Percentiles rank a stretch among this genome's conserved stretches.
These are phyloP conservation scores for Ischnura elegans DNA, from an alignment of 2,888 invertebrate genomes.

Conservation along the genomic window DNA sequence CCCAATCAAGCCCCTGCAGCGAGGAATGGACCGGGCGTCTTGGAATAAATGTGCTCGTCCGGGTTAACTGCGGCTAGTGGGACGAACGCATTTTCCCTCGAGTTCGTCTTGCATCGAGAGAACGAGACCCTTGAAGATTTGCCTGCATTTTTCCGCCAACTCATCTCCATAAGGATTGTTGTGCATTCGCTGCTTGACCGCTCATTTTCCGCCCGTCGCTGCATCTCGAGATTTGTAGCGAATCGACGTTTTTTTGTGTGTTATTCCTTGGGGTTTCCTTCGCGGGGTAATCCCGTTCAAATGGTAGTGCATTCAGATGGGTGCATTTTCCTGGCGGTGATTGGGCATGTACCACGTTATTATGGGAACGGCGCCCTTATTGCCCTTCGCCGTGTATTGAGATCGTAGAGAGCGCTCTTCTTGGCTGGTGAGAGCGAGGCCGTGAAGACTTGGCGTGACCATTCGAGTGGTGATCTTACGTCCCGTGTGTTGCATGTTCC, in stretches of 20 bases:
- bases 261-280: not conserved
- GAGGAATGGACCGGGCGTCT: not conserved
- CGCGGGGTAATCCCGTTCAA: not conserved
- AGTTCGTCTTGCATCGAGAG: not conserved
- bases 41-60: not conserved
- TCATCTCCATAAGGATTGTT: not conserved
- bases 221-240: not conserved
- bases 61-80: not conserved
- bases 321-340: not conserved
- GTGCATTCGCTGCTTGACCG: not conserved
- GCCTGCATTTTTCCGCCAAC: not conserved
- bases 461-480: no score
- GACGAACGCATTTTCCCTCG: not conserved
- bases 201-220: not conserved
- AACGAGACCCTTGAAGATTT: not conserved
- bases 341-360: not conserved
- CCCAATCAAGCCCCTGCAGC: not conserved
- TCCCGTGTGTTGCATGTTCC: no score
- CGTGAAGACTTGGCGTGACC: no score
- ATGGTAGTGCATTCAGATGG: not conserved
- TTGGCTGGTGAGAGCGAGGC: no score
- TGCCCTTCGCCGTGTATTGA: not conserved
- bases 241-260: not conserved
- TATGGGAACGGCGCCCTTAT: not conserved
- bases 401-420: no score